These are phyloP conservation scores for Latrodectus geometricus DNA, from an alignment of 1,140 invertebrate genomes.

Conservation along the genomic window DNA sequence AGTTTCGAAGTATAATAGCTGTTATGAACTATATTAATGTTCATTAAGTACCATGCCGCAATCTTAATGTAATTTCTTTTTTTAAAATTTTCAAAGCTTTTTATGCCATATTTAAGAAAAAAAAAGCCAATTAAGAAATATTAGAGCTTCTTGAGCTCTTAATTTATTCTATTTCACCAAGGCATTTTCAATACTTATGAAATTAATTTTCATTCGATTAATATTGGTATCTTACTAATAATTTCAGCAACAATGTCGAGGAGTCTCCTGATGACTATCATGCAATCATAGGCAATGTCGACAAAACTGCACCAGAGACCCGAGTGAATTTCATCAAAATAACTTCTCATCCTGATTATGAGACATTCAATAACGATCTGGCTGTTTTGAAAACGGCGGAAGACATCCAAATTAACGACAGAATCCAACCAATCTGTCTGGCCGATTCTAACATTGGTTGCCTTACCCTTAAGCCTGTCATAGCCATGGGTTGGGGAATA, in stretches of 20 bases:
- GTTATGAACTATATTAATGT: too few relatives aligned
- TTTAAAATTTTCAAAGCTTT: background rate
- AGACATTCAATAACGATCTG: background rate
- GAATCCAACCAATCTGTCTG: slow-evolving; percentile 8
- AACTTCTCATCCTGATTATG: background rate
- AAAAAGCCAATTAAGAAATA: background rate
- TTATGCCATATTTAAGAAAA: background rate
- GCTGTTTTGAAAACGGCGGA: background rate
- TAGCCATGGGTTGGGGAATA: slow-evolving; percentile 9
- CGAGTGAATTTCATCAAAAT: background rate
- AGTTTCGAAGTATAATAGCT: too few relatives aligned
- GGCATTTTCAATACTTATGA: background rate
- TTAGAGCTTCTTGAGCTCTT: background rate
- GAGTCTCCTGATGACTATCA: background rate
- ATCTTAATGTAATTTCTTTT: too few relatives aligned
- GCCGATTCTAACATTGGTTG: background rate
- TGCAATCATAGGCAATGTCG: slow-evolving; percentile 1
- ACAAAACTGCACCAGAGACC: background rate
- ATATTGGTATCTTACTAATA: background rate
- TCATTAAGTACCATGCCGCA: too few relatives aligned
- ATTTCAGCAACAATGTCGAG: background rate
- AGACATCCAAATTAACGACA: background rate
- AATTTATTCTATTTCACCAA: background rate
- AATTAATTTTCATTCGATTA: background rate
- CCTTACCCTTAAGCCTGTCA: background rate